Conservation (phyloP, 2,797 vertebrate species). For the Scyliorhinus canicula region DNA sequence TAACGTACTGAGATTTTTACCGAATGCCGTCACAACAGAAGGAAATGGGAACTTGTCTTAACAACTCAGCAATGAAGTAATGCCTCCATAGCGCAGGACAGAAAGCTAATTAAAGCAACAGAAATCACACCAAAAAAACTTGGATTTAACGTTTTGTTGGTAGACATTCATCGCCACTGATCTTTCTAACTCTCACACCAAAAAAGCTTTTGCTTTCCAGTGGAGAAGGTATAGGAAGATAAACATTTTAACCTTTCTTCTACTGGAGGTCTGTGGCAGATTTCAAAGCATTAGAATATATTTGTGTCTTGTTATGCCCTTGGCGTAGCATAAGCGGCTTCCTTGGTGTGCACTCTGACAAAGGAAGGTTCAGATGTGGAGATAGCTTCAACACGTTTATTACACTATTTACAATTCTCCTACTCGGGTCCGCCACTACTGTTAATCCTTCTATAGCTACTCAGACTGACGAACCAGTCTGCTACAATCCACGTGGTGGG, state of each 20-base stretch:
- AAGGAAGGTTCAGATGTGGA: too few species aligned
- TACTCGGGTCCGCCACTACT: too few species aligned
- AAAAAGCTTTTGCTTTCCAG: not conserved
- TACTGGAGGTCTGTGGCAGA: not conserved
- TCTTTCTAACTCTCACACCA: not conserved
- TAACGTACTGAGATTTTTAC: not conserved
- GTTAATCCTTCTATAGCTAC: too few species aligned
- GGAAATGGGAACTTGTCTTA: not conserved
- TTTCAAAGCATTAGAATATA: not conserved
- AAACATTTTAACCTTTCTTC: not conserved
- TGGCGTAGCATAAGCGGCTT: too few species aligned
- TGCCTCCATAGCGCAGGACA: not conserved
- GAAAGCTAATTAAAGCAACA: not conserved
- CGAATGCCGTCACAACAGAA: not conserved
- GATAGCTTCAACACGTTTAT: too few species aligned
- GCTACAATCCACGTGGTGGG: too few species aligned
- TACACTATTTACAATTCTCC: too few species aligned
- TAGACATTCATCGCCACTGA: not conserved
- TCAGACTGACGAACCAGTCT: too few species aligned
- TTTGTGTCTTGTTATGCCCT: too few species aligned
- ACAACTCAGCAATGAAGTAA: not conserved
- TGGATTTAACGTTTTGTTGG: not conserved
- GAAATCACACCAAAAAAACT: not conserved
- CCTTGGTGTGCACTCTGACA: too few species aligned
- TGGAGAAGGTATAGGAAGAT: not conserved